phyloP scores from a whole-genome alignment of 2,888 invertebrate species.

The Mimas tiliae region DNA sequence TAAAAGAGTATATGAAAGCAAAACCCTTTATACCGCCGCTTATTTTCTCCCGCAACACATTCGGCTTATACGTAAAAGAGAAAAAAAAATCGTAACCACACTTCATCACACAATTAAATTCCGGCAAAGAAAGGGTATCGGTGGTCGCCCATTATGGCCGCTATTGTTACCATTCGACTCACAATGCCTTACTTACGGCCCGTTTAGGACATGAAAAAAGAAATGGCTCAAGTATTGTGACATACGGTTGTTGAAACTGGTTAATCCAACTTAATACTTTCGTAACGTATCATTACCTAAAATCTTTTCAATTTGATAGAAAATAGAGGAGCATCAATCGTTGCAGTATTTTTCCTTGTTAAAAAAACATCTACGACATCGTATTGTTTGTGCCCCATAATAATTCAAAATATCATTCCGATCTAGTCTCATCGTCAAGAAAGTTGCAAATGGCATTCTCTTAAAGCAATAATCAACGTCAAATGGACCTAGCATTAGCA shows the following conservation, averaged over 20 bases:
- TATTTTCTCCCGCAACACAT: slow-evolving; percentile 50
- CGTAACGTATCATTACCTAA: too few relatives aligned
- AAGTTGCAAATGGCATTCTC: too few relatives aligned
- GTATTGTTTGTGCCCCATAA: too few relatives aligned
- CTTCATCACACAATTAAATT: slow-evolving; percentile 84
- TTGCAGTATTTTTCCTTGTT: too few relatives aligned
- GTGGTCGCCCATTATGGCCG: slow-evolving; percentile 75
- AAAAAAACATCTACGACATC: too few relatives aligned
- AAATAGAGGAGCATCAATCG: too few relatives aligned
- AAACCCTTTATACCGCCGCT: slow-evolving; percentile 36
- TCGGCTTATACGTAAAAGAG: slow-evolving; percentile 48
- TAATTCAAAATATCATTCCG: too few relatives aligned
- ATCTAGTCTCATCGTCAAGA: too few relatives aligned
- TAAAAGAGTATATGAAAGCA: slow-evolving; percentile 19
- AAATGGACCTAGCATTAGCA: too few relatives aligned
- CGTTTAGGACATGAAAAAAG: slow-evolving; percentile 81
- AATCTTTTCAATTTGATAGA: too few relatives aligned
- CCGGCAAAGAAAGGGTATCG: slow-evolving; percentile 82
- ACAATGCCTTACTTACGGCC: slow-evolving; percentile 81
- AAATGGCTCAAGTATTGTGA: slow-evolving; percentile 64
- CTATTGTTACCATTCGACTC: slow-evolving; percentile 80
- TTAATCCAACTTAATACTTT: slow-evolving; percentile 24
- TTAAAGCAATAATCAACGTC: too few relatives aligned
- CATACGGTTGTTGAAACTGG: slow-evolving; percentile 42
- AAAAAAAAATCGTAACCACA: slow-evolving; percentile 78